Conservation (phyloP, 2,888 invertebrate species). For the Nasonia oneida region DNA sequence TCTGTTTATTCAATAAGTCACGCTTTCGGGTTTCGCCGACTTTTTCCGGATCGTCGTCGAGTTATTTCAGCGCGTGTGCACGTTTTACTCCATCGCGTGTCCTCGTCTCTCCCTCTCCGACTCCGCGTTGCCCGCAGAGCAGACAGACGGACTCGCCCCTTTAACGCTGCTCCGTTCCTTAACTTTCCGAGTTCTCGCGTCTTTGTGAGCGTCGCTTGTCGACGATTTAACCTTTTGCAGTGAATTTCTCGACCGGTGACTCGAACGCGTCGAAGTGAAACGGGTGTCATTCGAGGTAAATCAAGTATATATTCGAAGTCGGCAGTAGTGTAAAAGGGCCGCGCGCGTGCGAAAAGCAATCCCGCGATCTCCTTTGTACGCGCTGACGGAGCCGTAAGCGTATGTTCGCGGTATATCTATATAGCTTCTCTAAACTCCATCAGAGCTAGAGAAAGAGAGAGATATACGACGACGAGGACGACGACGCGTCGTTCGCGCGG, state of each 20-base stretch:
- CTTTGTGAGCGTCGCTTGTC: neutral
- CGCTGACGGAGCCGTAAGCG: neutral
- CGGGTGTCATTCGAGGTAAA: neutral
- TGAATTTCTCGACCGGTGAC: neutral
- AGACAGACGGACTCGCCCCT: conserved; percentile 29
- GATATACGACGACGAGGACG: neutral
- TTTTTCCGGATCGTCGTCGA: neutral
- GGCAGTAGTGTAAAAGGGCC: neutral
- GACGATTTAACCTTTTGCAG: neutral
- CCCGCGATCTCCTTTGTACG: neutral
- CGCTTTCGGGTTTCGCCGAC: neutral
- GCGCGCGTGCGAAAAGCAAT: neutral
- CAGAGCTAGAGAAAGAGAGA: neutral
- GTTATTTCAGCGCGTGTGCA: neutral
- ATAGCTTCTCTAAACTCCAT: neutral
- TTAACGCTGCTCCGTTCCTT: neutral
- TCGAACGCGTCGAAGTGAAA: neutral
- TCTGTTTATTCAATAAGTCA: neutral
- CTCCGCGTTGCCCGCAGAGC: neutral
- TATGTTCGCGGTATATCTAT: neutral
- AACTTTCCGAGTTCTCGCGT: neutral
- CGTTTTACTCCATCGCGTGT: neutral
- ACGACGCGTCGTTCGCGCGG: conserved; percentile 39
- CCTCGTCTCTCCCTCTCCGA: neutral
- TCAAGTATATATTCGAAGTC: neutral